A percentile compares a stretch with the other conserved stretches of the same genome.
These are phyloP conservation scores for Eupelmus urozonus DNA, from an alignment of 2,888 invertebrate species.

Conservation along the genomic window DNA sequence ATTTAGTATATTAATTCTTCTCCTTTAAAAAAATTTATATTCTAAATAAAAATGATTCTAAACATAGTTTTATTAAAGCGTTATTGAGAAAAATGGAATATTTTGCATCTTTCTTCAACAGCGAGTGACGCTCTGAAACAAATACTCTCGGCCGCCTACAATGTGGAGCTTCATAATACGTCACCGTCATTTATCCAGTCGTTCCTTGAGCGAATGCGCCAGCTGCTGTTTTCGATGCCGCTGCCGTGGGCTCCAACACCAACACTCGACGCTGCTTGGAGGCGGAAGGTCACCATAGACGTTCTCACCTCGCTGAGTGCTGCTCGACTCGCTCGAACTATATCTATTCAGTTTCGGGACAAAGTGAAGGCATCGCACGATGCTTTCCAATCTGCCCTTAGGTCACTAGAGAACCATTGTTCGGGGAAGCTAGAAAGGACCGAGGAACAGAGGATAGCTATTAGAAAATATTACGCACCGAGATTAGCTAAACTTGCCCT, in stretches of 20 bases:
- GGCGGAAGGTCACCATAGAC: slow-evolving; percentile 83
- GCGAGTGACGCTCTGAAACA: slow-evolving; percentile 87
- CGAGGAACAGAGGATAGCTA: slow-evolving; percentile 87
- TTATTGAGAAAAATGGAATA: no score
- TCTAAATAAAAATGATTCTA: no score
- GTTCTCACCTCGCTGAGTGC: slow-evolving; percentile 86
- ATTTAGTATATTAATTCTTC: no score
- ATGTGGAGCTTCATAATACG: slow-evolving; percentile 84
- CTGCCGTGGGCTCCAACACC: slow-evolving; percentile 81
- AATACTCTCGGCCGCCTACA: slow-evolving; percentile 86
- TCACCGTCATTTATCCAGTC: slow-evolving; percentile 83
- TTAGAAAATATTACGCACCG: slow-evolving; percentile 88
- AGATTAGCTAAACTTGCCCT: slow-evolving; percentile 88
- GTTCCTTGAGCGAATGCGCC: slow-evolving; percentile 83
- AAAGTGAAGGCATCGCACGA: slow-evolving; percentile 88
- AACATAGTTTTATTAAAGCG: no score
- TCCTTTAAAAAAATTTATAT: no score
- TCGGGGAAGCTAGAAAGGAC: slow-evolving; percentile 87
- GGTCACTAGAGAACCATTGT: slow-evolving; percentile 84
- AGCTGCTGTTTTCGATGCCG: slow-evolving; percentile 81
- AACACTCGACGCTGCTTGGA: slow-evolving; percentile 82
- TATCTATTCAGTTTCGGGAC: slow-evolving; percentile 87
- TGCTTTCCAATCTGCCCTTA: slow-evolving; percentile 85
- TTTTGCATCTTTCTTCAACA: slow-evolving; percentile 72
- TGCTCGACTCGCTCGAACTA: slow-evolving; percentile 84